Conservation (phyloP, 1,140 invertebrate species). For the Eueides isabella region DNA sequence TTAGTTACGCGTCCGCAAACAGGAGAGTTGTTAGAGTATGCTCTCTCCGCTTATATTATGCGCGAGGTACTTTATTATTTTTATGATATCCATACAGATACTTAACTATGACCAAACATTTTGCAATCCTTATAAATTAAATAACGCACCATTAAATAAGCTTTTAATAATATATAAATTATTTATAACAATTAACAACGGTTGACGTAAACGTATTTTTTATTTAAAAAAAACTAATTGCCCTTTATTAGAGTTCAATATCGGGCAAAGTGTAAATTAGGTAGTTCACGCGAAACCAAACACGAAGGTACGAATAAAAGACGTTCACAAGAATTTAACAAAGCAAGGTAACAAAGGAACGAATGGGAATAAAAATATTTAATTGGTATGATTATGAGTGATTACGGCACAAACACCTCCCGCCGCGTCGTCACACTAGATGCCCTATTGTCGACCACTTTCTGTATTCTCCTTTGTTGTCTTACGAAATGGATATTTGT, state of each 20-base stretch:
- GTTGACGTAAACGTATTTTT: background rate
- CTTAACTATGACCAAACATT: too few species aligned
- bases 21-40: too few species aligned
- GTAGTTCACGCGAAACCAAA: constrained; percentile 38
- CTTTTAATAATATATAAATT: constrained; percentile 3
- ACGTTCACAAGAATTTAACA: constrained; percentile 62
- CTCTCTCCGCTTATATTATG: too few species aligned
- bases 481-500: constrained; percentile 13
- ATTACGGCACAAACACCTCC: constrained; percentile 75
- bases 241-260: constrained; percentile 8
- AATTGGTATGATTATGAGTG: constrained; percentile 76
- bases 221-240: background rate
- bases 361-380: constrained; percentile 79
- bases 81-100: too few species aligned
- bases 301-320: constrained; percentile 52
- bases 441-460: constrained; percentile 25
- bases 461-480: constrained; percentile 22
- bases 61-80: too few species aligned
- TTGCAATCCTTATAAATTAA: too few species aligned
- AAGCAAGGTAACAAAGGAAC: constrained; percentile 60
- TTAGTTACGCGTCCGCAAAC: too few species aligned
- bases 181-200: constrained; percentile 6
- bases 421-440: constrained; percentile 54
- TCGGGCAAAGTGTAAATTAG: constrained; percentile 37
- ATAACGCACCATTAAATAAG: background rate